Evolutionary conservation across 2,888 invertebrate species (phyloP), one percentile per base, ranked within the genome.

Genomic region (Autographa pulchrina): DNA sequence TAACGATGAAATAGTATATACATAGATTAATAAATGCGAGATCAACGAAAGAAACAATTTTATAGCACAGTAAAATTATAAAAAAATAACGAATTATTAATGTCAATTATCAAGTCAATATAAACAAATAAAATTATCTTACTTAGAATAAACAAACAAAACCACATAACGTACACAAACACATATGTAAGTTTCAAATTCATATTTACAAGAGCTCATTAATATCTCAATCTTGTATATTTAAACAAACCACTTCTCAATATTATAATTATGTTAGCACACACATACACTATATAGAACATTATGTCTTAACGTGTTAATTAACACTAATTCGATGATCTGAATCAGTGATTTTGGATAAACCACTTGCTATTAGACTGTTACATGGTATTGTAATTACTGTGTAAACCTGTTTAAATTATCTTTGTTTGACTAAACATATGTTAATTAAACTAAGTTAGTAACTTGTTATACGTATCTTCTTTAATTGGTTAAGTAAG

Each of bases 241-340:
- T 25, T 20, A 56, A 48, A 48, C 48, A 48, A 48, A 48, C 16
- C 48, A n/a, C n/a, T 25, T 8, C n/a, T 54, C 5, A 11, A 48
- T n/a, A 25, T 11, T 20, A 56, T 56, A 56, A 25, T 13, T 13
- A 56, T 56, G 5, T 56, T 65, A 25, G 56, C 25, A 11, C 4
- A 41, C 32, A 16, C 18, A 56, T 20, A 16, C 35, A 32, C 18
- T 0, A 54, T 25, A 25, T 56, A 25, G 4, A 38, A 25, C 25
- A 56, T 32, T 16, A 54, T 43, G 54, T 61, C 64, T 62, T 60
- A 64, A 6, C 60, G 59, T 56, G 64, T 67, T 77, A 80, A 80
- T 80, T 80, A 67, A 25, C n/a, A 14, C 3, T 65, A 72, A 77
- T 77, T 41, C 62, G 67, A 77, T 77, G 14, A 80, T 76, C 62